These are phyloP conservation scores for Neotoma lepida DNA, from an alignment of 2,113 vertebrate species.

Conservation along the genomic window DNA sequence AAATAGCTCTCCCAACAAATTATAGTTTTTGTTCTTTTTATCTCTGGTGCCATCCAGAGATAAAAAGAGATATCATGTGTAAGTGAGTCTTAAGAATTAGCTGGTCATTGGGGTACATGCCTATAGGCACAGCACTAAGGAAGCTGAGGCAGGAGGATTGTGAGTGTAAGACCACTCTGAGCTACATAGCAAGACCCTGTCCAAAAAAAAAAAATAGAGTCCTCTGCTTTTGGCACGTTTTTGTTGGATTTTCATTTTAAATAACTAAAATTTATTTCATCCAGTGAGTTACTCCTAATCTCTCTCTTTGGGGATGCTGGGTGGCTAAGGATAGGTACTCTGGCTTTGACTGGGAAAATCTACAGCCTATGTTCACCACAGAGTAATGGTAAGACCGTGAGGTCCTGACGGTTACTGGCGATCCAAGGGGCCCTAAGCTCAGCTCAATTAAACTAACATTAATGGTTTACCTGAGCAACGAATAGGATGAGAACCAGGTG, in stretches of 20 bases:
- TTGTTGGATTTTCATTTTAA: slow-evolving; percentile 32
- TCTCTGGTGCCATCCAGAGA: neutral
- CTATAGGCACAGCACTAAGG: neutral
- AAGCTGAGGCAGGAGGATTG: neutral
- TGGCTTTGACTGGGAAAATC: neutral
- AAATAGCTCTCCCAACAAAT: slow-evolving; percentile 24
- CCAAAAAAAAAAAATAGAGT: neutral
- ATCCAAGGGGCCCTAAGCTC: neutral
- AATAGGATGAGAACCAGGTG: neutral
- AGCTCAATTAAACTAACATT: neutral
- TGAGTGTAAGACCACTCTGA: neutral
- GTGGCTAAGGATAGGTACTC: neutral
- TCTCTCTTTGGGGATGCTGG: slow-evolving; percentile 17
- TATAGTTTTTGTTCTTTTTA: slow-evolving; percentile 41
- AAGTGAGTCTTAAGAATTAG: neutral
- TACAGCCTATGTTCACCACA: neutral
- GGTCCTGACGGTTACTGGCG: neutral
- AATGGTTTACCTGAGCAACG: neutral
- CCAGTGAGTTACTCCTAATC: neutral
- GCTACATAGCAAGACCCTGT: too few relatives aligned
- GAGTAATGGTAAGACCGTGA: neutral
- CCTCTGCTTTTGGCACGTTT: neutral
- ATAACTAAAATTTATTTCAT: neutral
- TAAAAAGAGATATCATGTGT: neutral
- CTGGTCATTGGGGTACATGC: neutral